phyloP scores from a whole-genome alignment of 2,113 vertebrate genomes.

The Aptenodytes patagonicus region DNA sequence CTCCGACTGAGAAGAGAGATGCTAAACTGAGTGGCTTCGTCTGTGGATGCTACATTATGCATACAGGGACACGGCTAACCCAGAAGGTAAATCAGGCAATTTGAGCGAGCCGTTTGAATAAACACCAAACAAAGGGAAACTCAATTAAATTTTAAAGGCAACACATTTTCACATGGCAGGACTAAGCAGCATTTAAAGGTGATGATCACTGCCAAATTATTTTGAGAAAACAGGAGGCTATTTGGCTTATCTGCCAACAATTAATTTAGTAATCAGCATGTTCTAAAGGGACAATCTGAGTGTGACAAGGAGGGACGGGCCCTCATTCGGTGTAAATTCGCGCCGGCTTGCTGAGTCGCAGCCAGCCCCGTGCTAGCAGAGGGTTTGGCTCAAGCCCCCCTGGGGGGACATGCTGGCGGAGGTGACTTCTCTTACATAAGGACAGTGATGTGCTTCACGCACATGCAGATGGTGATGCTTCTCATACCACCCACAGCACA shows the following conservation, averaged over 20 bases:
- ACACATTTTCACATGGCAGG: background rate
- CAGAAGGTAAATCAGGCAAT: background rate
- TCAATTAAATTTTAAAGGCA: constrained; percentile 25
- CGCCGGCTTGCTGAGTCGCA: background rate
- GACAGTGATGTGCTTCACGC: background rate
- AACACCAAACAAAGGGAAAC: constrained; percentile 6
- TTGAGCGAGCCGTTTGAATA: background rate
- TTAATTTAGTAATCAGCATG: constrained; percentile 2
- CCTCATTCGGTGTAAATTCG: background rate
- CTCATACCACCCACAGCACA: constrained; percentile 51
- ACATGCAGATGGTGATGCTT: constrained; percentile 56
- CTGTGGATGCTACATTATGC: background rate
- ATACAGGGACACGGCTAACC: background rate
- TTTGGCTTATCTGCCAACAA: background rate
- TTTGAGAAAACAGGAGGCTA: background rate
- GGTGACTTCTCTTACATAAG: constrained; percentile 5
- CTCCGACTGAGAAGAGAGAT: background rate
- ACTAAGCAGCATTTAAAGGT: background rate
- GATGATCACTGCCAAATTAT: background rate
- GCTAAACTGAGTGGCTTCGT: background rate
- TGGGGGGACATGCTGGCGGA: background rate
- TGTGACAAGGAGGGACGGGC: background rate
- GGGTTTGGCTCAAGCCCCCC: background rate
- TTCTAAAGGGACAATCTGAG: background rate
- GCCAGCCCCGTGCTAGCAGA: accelerated